Percentiles rank a stretch among this genome's conserved stretches.
phyloP scores from a whole-genome alignment of 1,140 invertebrate genomes.

The Brachionus angularis region DNA sequence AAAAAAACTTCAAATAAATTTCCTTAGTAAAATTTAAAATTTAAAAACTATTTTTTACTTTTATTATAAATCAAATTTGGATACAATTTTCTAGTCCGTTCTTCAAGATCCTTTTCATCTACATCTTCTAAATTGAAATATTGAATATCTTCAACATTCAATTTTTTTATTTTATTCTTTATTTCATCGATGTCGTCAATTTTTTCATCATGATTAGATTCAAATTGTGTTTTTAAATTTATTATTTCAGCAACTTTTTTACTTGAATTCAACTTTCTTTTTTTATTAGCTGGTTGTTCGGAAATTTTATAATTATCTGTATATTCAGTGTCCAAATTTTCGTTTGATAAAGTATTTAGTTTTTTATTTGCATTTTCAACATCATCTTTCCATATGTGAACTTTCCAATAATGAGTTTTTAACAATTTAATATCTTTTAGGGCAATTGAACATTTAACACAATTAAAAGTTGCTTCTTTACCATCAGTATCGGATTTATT shows the following conservation, averaged over 20 bases:
- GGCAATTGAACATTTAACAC: neutral
- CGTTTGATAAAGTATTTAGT: no score
- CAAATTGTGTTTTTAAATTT: neutral
- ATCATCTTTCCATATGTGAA: neutral
- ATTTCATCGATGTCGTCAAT: neutral
- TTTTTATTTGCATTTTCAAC: slow-evolving; percentile 26
- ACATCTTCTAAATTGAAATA: slow-evolving; percentile 20
- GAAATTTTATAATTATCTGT: no score
- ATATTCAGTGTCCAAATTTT: no score
- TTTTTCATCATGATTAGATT: neutral
- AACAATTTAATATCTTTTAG: neutral
- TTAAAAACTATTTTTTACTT: no score
- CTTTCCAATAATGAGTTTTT: slow-evolving; percentile 14
- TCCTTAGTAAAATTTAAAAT: no score
- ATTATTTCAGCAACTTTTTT: neutral
- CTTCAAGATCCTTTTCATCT: neutral
- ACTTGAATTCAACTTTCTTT: slow-evolving; percentile 7
- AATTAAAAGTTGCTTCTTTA: no score
- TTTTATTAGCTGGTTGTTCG: no score
- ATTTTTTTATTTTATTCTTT: neutral
- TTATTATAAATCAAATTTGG: no score
- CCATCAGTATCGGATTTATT: no score
- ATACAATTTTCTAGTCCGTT: slow-evolving; percentile 1
- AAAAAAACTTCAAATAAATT: no score
- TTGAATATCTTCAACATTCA: neutral